Base-by-base conservation (phyloP, 2,888 invertebrate genomes). In the Caenorhabditis sp. region DNA sequence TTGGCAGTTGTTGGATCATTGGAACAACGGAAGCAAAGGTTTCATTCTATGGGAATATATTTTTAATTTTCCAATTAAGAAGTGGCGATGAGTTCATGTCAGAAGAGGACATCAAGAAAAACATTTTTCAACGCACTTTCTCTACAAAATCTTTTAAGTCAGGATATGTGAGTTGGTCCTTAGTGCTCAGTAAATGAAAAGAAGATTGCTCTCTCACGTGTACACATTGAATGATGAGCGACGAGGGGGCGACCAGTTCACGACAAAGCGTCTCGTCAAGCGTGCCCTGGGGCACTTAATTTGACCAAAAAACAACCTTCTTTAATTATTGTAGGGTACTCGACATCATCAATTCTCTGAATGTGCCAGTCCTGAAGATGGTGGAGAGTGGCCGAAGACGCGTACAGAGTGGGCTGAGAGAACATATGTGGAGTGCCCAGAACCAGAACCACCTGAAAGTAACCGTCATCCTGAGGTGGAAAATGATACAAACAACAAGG, bases 371-470 rank as follows among this genome's bases (percentile, higher is more conserved):
- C 86, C 86, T 0, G 86, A 85, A 35, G 86, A 86, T 18, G 83
- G 82, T 1, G 84, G 72, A 9, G 82, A 82, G 32, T 85, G 82
- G 85, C 80, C 81, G 13, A 78, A 72, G 28, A 61, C 70, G 1
- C 26, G 78, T 24, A 65, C 80, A 0, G 72, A 74, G 35, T 85
- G 85, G 82, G 83, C 87, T 2, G 86, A 85, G 51, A 69, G 87
- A 51, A 89, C 88, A 9, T 89, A 88, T 70, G 87, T 88, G 20
- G 89, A 88, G 68, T 87, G 88, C 62, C 88, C 87, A 1, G 86
- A 87, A 47, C 87, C 88, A 8, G 80, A 85, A 44, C 88, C 88
- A 13, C 85, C 87, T 4, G 77, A 84, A 68, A 81, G 78, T 51
- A 69, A 83, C 55, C 58, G 72, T 15, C 81, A 84, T 68, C 83